Evolutionary conservation across 1,140 invertebrate genomes (phyloP).

Genomic region (Dinoponera quadriceps): DNA sequence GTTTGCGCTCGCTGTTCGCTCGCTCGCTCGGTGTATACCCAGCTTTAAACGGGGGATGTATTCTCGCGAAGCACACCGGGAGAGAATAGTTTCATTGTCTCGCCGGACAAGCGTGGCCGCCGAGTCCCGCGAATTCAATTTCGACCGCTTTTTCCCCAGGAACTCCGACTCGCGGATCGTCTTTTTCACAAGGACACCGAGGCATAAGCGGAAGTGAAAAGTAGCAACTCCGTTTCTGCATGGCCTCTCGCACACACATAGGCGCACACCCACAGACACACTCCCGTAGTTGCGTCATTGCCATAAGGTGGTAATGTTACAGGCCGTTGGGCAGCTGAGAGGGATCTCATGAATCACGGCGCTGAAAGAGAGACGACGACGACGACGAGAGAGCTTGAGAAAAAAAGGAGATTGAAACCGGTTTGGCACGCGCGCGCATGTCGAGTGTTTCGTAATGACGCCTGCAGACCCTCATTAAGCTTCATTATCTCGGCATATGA

Average conservation of each 20-base stretch:
- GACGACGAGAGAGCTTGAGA: no score
- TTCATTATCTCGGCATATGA: constrained; percentile 70
- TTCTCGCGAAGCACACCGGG: background rate
- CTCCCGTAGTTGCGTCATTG: constrained; percentile 65
- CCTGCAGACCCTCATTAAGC: constrained; percentile 67
- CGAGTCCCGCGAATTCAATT: background rate
- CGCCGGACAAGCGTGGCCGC: background rate
- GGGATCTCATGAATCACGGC: constrained; percentile 80
- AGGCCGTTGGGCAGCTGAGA: constrained; percentile 79
- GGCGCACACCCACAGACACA: constrained; percentile 10
- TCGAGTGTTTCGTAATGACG: constrained; percentile 64
- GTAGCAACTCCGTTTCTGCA: constrained; percentile 65
- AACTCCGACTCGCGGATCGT: constrained; percentile 1
- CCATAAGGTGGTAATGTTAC: constrained; percentile 83
- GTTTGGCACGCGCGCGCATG: constrained; percentile 76
- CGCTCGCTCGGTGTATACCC: no score
- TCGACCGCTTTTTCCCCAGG: background rate
- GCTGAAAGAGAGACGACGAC: constrained; percentile 62
- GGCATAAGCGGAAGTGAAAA: constrained; percentile 56
- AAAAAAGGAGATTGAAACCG: constrained; percentile 74
- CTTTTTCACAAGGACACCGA: constrained; percentile 29
- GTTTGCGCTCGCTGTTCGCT: no score
- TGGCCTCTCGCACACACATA: constrained; percentile 58
- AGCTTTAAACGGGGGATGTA: no score
- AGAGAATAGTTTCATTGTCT: background rate